Evolutionary conservation across 2,888 invertebrate species (phyloP).

Genomic region (Drosophila fungiperda): DNA sequence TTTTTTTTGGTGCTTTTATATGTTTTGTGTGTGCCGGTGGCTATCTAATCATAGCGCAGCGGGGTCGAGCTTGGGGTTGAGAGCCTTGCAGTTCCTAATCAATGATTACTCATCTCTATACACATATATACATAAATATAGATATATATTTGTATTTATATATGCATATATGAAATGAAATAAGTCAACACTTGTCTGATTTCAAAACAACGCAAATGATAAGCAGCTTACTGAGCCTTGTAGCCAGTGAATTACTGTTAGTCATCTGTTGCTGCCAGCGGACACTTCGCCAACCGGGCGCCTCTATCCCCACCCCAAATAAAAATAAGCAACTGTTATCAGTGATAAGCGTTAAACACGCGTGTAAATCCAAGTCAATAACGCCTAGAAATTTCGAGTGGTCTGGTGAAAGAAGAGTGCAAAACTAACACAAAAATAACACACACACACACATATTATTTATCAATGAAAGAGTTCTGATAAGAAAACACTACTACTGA

Average conservation of each 20-base stretch:
- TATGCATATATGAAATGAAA: conserved; percentile 14
- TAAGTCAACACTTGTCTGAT: conserved; percentile 72
- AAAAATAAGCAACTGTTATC: conserved; percentile 30
- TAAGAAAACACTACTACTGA: conserved; percentile 39
- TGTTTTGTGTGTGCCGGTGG: conserved; percentile 19
- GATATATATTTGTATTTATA: background rate
- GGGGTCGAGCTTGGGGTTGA: conserved; percentile 20
- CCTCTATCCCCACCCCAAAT: background rate
- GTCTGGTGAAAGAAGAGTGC: background rate
- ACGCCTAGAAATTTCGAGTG: conserved; percentile 48
- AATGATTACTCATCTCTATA: conserved; percentile 63
- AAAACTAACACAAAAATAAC: conserved; percentile 29
- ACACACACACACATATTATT: conserved; percentile 36
- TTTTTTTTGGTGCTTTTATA: background rate
- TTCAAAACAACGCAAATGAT: conserved; percentile 71
- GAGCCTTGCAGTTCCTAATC: conserved; percentile 64
- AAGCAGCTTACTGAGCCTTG: conserved; percentile 54
- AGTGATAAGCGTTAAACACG: conserved; percentile 44
- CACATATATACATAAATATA: background rate
- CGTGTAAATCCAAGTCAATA: conserved; percentile 33
- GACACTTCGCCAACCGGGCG: conserved; percentile 41
- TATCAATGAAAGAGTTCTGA: conserved; percentile 61
- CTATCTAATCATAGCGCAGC: conserved; percentile 41
- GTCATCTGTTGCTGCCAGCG: conserved; percentile 45
- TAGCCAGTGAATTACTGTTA: conserved; percentile 40